Evolutionary conservation across 2,888 invertebrate species (phyloP).

Genomic region (Temnothorax ravouxi): DNA sequence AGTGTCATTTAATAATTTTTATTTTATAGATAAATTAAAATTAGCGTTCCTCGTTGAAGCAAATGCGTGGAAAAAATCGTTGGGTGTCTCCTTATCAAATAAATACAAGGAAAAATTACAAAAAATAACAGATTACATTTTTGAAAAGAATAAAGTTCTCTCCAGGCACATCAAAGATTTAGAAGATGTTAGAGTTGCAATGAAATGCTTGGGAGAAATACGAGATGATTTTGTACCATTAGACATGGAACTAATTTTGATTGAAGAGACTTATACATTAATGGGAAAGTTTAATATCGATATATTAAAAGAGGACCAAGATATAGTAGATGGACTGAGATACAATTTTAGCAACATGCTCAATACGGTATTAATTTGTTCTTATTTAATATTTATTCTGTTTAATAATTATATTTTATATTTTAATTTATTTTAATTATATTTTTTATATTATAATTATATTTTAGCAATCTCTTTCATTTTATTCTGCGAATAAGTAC

Average conservation of each 20-base stretch:
- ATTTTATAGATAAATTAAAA: conserved; percentile 88
- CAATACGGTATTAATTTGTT: conserved; percentile 88
- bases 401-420: background rate
- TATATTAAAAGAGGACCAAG: conserved; percentile 92
- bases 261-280: conserved; percentile 93
- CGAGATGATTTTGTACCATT: conserved; percentile 93
- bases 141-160: conserved; percentile 91
- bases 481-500: background rate
- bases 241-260: conserved; percentile 92
- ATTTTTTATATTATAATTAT: background rate
- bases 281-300: conserved; percentile 90
- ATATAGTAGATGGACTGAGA: conserved; percentile 92
- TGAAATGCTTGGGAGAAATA: conserved; percentile 92
- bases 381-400: background rate
- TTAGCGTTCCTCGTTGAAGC: conserved; percentile 91
- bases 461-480: conserved; percentile 2
- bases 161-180: conserved; percentile 91
- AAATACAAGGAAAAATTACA: conserved; percentile 91
- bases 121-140: conserved; percentile 92
- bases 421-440: background rate
- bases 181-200: conserved; percentile 93
- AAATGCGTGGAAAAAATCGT: conserved; percentile 92
- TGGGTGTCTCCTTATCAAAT: conserved; percentile 90
- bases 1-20: background rate
- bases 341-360: conserved; percentile 93